Base-by-base conservation (phyloP, 2,888 invertebrate species). In the Eremobia ochroleuca region DNA sequence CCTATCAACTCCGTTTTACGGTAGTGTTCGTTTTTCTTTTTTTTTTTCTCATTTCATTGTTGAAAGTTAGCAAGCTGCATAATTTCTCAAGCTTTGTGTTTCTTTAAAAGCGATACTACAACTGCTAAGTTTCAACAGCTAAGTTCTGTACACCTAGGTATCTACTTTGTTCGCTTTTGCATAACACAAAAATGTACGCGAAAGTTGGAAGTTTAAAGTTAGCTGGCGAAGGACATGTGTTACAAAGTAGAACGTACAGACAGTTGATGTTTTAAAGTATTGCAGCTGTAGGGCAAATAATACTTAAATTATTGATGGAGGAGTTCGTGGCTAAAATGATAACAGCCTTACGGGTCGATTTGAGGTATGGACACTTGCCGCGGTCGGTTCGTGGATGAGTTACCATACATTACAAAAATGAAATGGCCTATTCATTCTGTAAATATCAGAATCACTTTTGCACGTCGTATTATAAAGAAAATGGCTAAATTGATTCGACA, bases 41-140 rank as follows among this genome's bases (percentile, higher is more conserved):
- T n/a, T n/a, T n/a, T n/a, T n/a, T n/a, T 9, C 4, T 1, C 21
- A 64, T 28, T 25, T 52, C 55, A 62, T 73, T 77, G 67, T 77
- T 68, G 13, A 64, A 86, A 79, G 49, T 83, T 77, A 65, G 15
- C 52, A 62, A 80, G 28, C 43, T 69, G 58, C 59, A 81, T 73
- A 73, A 73, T 77, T 76, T 62, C 15, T 31, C 58, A 43, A 75
- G 67, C 34, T 73, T 73, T 73, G 72, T 69, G 55, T 77, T 74
- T 62, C 76, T 76, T 70, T 62, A 77, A 86, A 84, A 62, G 70
- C 75, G 76, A 85, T 85, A 61, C 59, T 21, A 43, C 46, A 40
- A 72, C 9, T 31, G 62, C 21, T 46, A 25, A 62, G 74, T 67
- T 76, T 34, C 49, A 74, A 31, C 46, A 31, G 40, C 64, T 37